Conservation (phyloP, 2,113 vertebrate genomes). For the Pituophis catenifer region DNA sequence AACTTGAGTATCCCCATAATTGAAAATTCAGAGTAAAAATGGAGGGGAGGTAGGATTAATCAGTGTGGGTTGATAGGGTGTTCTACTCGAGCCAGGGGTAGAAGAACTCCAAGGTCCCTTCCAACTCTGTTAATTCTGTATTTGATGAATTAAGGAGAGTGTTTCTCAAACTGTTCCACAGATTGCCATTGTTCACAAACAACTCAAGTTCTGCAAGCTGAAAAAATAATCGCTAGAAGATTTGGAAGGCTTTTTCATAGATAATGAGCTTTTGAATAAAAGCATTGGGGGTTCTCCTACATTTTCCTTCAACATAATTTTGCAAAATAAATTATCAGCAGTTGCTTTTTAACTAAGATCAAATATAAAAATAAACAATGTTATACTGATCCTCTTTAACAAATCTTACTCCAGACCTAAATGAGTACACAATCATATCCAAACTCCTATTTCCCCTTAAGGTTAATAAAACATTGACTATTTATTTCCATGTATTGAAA, state of each 20-base stretch:
- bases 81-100: too few relatives aligned
- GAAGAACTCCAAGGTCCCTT: too few relatives aligned
- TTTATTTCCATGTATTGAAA: background rate
- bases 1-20: rapidly evolving
- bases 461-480: background rate
- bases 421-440: background rate
- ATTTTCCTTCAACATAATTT: background rate
- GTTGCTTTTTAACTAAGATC: background rate
- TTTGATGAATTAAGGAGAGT: background rate
- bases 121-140: too few relatives aligned
- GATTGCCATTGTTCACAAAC: background rate
- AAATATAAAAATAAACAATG: background rate
- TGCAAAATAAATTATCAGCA: background rate
- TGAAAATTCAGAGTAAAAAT: slow-evolving; percentile 7
- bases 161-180: background rate
- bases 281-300: background rate
- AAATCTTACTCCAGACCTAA: background rate
- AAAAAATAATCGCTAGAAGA: background rate
- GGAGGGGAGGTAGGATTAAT: background rate
- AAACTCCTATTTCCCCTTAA: background rate
- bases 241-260: background rate
- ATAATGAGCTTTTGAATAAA: background rate
- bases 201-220: background rate
- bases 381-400: background rate
- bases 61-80: background rate